These are phyloP conservation scores for Centroberyx gerrardi DNA, from an alignment of 2,797 vertebrate genomes.

Conservation along the genomic window DNA sequence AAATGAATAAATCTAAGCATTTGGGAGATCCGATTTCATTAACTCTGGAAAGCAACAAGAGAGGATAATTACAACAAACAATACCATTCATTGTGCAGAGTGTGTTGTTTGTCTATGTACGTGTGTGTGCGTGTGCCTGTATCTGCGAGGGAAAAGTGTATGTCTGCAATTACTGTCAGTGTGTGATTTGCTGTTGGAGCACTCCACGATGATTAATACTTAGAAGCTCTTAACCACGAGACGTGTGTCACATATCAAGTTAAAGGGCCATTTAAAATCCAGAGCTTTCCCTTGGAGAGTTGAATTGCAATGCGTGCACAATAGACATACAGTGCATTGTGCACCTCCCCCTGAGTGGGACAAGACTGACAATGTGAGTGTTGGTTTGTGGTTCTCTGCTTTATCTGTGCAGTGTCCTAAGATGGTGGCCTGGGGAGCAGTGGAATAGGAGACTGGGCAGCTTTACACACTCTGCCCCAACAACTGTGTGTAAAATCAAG, in stretches of 20 bases:
- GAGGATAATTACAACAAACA: constrained; percentile 71
- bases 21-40: constrained; percentile 65
- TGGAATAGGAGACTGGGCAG: constrained; percentile 27
- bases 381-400: constrained; percentile 27
- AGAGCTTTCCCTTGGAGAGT: constrained; percentile 32
- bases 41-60: constrained; percentile 58
- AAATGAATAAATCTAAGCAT: constrained; percentile 71
- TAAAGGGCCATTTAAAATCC: constrained; percentile 61
- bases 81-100: constrained; percentile 70
- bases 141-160: constrained; percentile 45
- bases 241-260: constrained; percentile 76
- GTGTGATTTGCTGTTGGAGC: constrained; percentile 64
- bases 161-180: constrained; percentile 75
- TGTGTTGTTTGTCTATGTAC: constrained; percentile 34
- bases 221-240: constrained; percentile 72
- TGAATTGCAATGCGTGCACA: constrained; percentile 47
- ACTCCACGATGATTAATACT: constrained; percentile 69
- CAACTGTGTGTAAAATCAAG: constrained; percentile 32
- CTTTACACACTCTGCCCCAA: constrained; percentile 32
- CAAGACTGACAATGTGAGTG: constrained; percentile 32
- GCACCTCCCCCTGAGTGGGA: background rate
- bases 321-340: constrained; percentile 42
- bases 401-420: constrained; percentile 18
- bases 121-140: constrained; percentile 41
- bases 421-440: constrained; percentile 22